Evolutionary conservation across 2,797 vertebrate species (phyloP).

Genomic region (Poecilia gillii): DNA sequence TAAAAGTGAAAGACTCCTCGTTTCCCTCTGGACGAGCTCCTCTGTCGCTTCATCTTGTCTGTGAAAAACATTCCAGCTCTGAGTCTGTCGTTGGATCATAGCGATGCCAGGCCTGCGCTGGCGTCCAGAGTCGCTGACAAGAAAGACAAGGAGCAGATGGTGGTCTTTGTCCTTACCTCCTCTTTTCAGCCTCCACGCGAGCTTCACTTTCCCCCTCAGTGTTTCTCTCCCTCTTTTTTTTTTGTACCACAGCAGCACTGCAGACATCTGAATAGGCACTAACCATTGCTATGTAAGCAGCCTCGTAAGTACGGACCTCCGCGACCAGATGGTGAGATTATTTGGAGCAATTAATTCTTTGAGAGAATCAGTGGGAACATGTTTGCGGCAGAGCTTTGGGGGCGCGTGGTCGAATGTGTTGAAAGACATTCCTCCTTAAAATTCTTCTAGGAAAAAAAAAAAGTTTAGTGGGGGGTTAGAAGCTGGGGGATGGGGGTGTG

Average conservation of each 20-base stretch:
- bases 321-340: constrained; percentile 99
- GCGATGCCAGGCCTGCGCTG: constrained; percentile 83
- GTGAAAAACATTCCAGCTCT: constrained; percentile 91
- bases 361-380: constrained; percentile 97
- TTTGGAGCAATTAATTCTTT: constrained; percentile 99
- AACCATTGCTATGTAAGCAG: constrained; percentile 86
- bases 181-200: constrained; percentile 88
- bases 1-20: constrained; percentile 72
- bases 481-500: neutral
- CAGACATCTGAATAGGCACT: constrained; percentile 87
- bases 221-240: constrained; percentile 18
- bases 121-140: constrained; percentile 87
- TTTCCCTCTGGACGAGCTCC: constrained; percentile 22
- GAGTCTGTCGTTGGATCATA: constrained; percentile 93
- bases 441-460: constrained; percentile 61
- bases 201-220: constrained; percentile 74
- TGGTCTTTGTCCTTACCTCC: constrained; percentile 90
- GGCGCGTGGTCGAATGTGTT: constrained; percentile 73
- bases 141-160: constrained; percentile 99
- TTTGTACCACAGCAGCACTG: constrained; percentile 51
- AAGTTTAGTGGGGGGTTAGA: constrained; percentile 36
- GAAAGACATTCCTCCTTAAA: constrained; percentile 77
- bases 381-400: constrained; percentile 91
- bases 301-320: constrained; percentile 93
- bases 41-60: constrained; percentile 58